Evolutionary conservation across 2,888 invertebrate genomes (phyloP).

Genomic region (Apamea monoglypha): DNA sequence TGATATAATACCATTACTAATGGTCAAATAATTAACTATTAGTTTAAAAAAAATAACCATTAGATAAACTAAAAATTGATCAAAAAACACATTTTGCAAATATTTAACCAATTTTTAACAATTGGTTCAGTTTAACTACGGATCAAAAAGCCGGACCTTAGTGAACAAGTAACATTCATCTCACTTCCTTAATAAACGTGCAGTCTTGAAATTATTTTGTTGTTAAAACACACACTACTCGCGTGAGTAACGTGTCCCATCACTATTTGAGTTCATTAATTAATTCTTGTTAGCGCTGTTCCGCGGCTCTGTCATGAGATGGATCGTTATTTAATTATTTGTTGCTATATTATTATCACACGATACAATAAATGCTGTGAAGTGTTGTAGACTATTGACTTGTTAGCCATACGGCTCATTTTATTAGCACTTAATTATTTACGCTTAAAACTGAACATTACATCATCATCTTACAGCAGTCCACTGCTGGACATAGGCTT

Average conservation of each 20-base stretch:
- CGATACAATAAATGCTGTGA: neutral
- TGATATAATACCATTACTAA: too few relatives aligned
- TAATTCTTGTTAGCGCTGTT: conserved; percentile 41
- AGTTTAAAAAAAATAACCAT: too few relatives aligned
- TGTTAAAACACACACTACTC: neutral
- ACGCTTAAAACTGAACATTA: neutral
- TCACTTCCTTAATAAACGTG: neutral
- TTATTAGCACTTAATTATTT: neutral
- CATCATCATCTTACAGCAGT: neutral
- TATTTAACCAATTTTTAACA: too few relatives aligned
- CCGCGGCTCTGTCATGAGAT: conserved; percentile 29
- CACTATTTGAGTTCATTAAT: conserved; percentile 52
- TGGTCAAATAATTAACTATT: too few relatives aligned
- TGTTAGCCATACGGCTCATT: neutral
- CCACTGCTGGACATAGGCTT: neutral
- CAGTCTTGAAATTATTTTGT: neutral
- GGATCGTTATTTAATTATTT: conserved; percentile 61
- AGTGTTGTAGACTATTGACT: neutral
- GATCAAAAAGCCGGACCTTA: too few relatives aligned
- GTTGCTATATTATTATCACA: conserved; percentile 15
- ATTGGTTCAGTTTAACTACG: too few relatives aligned
- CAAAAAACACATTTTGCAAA: too few relatives aligned
- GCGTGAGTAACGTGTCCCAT: conserved; percentile 18
- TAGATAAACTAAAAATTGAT: too few relatives aligned
- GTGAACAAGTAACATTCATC: neutral